A percentile compares a stretch with the other conserved stretches of the same genome.
Conservation (phyloP, 2,888 invertebrate genomes). For the Tyria jacobaeae region DNA sequence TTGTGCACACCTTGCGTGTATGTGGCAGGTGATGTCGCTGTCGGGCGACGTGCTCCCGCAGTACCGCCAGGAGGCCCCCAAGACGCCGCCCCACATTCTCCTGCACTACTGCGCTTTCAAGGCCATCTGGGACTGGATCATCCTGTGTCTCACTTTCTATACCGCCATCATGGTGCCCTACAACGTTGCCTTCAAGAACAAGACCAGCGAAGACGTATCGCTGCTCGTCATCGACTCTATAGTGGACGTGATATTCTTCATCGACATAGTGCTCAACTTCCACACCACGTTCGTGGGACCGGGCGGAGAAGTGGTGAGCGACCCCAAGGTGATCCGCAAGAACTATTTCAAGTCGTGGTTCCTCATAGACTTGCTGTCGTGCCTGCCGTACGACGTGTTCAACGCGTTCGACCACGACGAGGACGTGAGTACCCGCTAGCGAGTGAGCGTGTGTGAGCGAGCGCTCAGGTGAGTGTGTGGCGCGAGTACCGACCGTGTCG, state of each 20-base stretch:
- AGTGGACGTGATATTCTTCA: conserved; percentile 99
- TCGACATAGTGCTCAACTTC: conserved; percentile 99
- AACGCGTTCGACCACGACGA: conserved; percentile 99
- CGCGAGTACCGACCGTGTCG: conserved; percentile 9
- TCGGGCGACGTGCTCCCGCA: conserved; percentile 99
- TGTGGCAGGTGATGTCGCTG: conserved; percentile 92
- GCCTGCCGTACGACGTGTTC: conserved; percentile 99
- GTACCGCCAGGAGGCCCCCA: conserved; percentile 99
- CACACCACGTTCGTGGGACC: conserved; percentile 99
- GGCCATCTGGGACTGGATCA: conserved; percentile 99
- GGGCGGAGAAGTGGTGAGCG: conserved; percentile 98
- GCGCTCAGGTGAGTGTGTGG: conserved; percentile 7
- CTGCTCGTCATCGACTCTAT: conserved; percentile 98
- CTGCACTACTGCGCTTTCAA: conserved; percentile 99
- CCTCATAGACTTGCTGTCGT: conserved; percentile 99
- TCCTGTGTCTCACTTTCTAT: conserved; percentile 99
- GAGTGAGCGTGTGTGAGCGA: not conserved
- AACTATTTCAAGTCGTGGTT: conserved; percentile 99
- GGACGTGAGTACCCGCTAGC: conserved; percentile 88
- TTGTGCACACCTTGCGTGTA: conserved; percentile 1
- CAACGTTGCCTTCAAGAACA: conserved; percentile 99
- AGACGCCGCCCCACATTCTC: conserved; percentile 99
- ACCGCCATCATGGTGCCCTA: conserved; percentile 99
- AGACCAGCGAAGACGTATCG: conserved; percentile 98
- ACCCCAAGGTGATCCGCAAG: conserved; percentile 99